A percentile compares a stretch with the other conserved stretches of the same genome.
phyloP scores from a whole-genome alignment of 2,113 vertebrate genomes.

The Hyla sarda region DNA sequence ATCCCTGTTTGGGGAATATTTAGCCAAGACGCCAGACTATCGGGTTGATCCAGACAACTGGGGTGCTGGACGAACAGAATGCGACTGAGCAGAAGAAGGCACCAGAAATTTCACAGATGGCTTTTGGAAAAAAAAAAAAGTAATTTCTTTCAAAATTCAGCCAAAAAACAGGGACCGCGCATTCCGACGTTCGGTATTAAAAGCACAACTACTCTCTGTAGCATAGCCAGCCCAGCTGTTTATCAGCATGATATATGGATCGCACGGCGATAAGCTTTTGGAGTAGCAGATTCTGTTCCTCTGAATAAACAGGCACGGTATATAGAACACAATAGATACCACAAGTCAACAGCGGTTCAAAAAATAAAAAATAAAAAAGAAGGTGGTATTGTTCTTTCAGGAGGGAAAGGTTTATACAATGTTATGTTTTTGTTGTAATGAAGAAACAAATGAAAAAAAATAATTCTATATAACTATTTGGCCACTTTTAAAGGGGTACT shows the following conservation, averaged over 20 bases:
- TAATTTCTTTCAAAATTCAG: not conserved
- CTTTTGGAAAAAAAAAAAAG: not conserved
- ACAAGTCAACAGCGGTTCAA: no score
- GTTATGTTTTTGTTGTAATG: no score
- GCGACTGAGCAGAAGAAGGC: not conserved
- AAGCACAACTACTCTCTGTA: not conserved
- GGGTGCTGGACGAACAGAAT: not conserved
- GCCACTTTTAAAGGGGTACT: no score
- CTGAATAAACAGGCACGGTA: not conserved
- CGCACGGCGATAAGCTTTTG: not conserved
- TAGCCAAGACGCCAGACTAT: not conserved
- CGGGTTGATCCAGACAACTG: not conserved
- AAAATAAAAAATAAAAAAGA: no score
- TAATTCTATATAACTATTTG: no score
- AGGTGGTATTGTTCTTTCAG: not conserved
- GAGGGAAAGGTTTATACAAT: not conserved
- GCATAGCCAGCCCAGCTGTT: not conserved
- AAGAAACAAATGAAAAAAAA: no score
- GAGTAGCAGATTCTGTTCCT: not conserved
- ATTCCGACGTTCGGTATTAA: not conserved
- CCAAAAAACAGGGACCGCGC: not conserved
- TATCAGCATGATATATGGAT: not conserved
- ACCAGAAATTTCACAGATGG: not conserved
- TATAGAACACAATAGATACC: not conserved
- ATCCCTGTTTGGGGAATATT: not conserved